phyloP scores from a whole-genome alignment of 2,888 invertebrate genomes.

The Dendrolimus pini region DNA sequence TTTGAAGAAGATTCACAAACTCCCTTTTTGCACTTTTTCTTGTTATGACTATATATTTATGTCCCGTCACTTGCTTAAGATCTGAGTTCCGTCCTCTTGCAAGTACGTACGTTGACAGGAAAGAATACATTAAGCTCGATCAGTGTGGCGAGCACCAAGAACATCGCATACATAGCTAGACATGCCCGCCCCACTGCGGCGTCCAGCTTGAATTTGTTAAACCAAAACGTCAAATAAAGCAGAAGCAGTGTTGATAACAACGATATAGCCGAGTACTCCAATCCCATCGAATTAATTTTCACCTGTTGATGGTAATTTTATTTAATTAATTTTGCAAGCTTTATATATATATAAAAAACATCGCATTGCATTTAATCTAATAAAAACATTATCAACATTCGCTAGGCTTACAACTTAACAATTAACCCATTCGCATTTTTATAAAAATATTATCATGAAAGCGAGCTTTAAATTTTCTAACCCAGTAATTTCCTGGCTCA shows the following conservation, averaged over 20 bases:
- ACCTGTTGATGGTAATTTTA: conserved; percentile 65
- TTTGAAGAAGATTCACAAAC: too few relatives aligned
- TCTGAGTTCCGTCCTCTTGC: conserved; percentile 76
- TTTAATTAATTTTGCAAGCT: conserved; percentile 9
- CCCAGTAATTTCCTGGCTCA: conserved; percentile 86
- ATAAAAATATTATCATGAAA: neutral
- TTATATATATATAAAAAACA: neutral
- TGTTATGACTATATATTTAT: neutral
- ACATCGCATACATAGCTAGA: conserved; percentile 90
- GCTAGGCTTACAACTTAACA: neutral
- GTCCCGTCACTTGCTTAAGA: conserved; percentile 33
- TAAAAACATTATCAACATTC: neutral
- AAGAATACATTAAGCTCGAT: conserved; percentile 96
- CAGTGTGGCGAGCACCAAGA: conserved; percentile 90
- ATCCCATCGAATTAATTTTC: conserved; percentile 92
- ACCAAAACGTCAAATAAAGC: conserved; percentile 88
- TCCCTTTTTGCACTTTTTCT: too few relatives aligned
- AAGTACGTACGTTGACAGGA: conserved; percentile 91
- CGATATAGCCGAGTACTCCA: conserved; percentile 94
- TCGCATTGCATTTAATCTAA: conserved; percentile 17
- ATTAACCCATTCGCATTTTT: too few relatives aligned
- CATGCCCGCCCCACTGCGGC: conserved; percentile 90
- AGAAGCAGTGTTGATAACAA: conserved; percentile 90
- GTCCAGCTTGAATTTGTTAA: conserved; percentile 92
- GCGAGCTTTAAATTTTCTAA: conserved; percentile 39